Percentiles rank a stretch among this genome's conserved stretches.
phyloP scores from a whole-genome alignment of 2,888 invertebrate genomes.

The Agelastica alni region DNA sequence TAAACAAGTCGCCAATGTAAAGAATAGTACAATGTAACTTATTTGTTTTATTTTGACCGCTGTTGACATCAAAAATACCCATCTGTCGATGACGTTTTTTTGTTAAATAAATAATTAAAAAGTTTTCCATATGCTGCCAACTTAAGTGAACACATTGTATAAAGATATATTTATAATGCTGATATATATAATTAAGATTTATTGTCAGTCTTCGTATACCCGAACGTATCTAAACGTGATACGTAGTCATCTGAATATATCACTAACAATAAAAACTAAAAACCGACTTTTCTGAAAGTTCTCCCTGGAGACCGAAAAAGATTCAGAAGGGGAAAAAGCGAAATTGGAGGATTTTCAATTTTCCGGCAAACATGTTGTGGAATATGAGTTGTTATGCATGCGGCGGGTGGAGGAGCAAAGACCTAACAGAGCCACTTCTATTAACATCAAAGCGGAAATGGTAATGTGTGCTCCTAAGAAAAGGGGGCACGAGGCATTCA shows the following conservation, averaged over 20 bases:
- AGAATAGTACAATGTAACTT: no score
- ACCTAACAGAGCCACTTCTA: conserved; percentile 30
- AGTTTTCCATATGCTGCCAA: no score
- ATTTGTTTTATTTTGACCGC: no score
- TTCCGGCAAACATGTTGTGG: conserved; percentile 32
- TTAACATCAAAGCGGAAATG: conserved; percentile 34
- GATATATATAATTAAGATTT: no score
- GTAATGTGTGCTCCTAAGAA: conserved; percentile 34
- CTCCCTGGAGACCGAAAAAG: conserved; percentile 19
- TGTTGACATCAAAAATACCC: no score
- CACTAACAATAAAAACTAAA: conserved; percentile 16
- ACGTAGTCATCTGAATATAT: conserved; percentile 11
- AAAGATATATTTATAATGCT: no score
- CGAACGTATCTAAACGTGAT: no score
- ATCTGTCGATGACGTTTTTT: no score
- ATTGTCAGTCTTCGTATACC: no score
- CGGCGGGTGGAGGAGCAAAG: conserved; percentile 11
- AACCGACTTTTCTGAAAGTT: conserved; percentile 15
- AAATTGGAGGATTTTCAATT: conserved; percentile 32
- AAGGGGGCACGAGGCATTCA: background rate
- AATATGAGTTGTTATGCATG: conserved; percentile 33
- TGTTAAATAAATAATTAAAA: no score
- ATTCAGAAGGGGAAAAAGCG: conserved; percentile 21
- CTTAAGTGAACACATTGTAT: no score
- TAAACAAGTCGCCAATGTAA: no score